Evolutionary conservation across 2,888 invertebrate species (phyloP).

Genomic region (Antitype chi): DNA sequence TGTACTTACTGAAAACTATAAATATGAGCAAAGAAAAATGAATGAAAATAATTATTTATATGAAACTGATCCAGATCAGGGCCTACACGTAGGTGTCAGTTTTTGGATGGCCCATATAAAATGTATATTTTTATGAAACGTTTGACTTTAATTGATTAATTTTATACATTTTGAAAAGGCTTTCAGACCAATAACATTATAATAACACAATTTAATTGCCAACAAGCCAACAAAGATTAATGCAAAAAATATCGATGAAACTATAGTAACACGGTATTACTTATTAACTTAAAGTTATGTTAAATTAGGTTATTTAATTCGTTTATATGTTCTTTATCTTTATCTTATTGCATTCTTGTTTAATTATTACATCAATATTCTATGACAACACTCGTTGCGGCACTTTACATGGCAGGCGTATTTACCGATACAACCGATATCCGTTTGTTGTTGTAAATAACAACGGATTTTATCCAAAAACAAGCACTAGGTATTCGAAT

Average conservation of each 20-base stretch:
- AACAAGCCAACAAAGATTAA: neutral
- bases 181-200: neutral
- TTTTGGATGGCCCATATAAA: neutral
- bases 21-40: neutral
- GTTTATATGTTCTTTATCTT: too few species aligned
- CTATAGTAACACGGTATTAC: too few species aligned
- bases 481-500: neutral
- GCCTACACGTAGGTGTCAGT: too few species aligned
- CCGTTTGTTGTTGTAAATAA: neutral
- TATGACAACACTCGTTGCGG: conserved; percentile 2
- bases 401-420: conserved; percentile 16
- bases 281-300: neutral
- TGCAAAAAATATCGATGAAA: neutral
- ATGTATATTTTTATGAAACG: neutral
- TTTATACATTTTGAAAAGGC: neutral
- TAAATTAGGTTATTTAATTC: too few species aligned
- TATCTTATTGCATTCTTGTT: neutral
- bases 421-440: neutral
- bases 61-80: neutral
- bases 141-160: neutral
- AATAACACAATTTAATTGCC: neutral
- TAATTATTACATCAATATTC: neutral
- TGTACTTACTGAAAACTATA: neutral
- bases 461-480: neutral
- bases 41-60: neutral